These are phyloP conservation scores for Sesia bembeciformis DNA, from an alignment of 2,888 invertebrate species.

Conservation along the genomic window DNA sequence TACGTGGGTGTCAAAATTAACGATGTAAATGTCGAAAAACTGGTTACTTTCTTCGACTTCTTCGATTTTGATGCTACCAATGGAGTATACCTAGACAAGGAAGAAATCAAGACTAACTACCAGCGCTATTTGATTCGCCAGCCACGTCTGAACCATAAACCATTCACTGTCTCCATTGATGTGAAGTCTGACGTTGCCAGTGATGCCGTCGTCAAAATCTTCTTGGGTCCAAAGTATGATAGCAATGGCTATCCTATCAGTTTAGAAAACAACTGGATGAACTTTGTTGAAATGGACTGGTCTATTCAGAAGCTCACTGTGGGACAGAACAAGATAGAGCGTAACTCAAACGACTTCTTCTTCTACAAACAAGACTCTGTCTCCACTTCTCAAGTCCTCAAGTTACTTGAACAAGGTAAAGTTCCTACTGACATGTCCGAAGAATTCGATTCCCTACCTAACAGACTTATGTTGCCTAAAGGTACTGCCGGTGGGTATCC, in stretches of 20 bases:
- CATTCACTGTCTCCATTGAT: constrained; percentile 76
- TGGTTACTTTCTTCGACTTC: constrained; percentile 79
- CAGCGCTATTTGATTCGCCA: constrained; percentile 75
- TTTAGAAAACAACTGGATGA: constrained; percentile 71
- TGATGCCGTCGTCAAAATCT: constrained; percentile 77
- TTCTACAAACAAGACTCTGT: constrained; percentile 77
- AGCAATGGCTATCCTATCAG: constrained; percentile 63
- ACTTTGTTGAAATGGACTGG: constrained; percentile 77
- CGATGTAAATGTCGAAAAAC: constrained; percentile 74
- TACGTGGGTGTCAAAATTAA: constrained; percentile 77
- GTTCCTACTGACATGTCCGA: constrained; percentile 70
- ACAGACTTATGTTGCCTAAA: constrained; percentile 80
- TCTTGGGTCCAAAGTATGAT: constrained; percentile 81
- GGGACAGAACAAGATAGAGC: constrained; percentile 78
- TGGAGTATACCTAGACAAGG: constrained; percentile 39
- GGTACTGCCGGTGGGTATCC: constrained; percentile 80
- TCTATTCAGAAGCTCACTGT: constrained; percentile 73
- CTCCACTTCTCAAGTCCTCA: constrained; percentile 74
- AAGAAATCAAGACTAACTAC: constrained; percentile 41
- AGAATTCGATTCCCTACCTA: constrained; percentile 76
- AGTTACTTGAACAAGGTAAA: constrained; percentile 66
- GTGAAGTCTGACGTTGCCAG: constrained; percentile 74
- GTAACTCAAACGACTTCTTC: constrained; percentile 78
- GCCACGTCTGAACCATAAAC: constrained; percentile 80
- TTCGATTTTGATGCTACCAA: constrained; percentile 77